Conservation (phyloP, 2,113 vertebrate genomes). For the Aegotheles bennettii region DNA sequence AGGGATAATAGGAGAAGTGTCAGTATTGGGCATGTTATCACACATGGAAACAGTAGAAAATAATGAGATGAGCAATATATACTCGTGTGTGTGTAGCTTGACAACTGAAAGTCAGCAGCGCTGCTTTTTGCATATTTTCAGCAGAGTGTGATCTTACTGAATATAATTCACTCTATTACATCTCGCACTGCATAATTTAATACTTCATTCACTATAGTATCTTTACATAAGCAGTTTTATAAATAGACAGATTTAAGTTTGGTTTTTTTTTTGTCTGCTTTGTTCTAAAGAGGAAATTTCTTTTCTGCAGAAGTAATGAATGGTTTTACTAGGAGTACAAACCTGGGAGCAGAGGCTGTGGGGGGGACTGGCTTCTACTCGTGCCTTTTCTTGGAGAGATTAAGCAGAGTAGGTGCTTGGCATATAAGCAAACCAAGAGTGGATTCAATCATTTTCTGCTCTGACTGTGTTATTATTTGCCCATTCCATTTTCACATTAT, state of each 20-base stretch:
- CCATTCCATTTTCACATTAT: neutral
- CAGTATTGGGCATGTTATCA: conserved; percentile 51
- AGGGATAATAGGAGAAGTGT: conserved; percentile 58
- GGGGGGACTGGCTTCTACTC: neutral
- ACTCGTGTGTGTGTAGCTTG: neutral
- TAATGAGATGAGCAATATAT: conserved; percentile 48
- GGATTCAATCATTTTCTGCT: conserved; percentile 9
- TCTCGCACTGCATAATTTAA: conserved; percentile 59
- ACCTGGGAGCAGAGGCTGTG: neutral
- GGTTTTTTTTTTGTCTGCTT: neutral
- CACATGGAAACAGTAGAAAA: conserved; percentile 40
- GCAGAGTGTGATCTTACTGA: conserved; percentile 53
- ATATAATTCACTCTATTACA: conserved; percentile 58
- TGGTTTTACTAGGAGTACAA: neutral
- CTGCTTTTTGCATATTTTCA: conserved; percentile 44
- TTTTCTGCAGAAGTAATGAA: neutral
- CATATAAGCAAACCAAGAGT: neutral
- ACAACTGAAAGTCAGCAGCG: conserved; percentile 12
- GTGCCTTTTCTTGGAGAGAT: neutral
- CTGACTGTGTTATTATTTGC: neutral
- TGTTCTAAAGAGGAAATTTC: neutral
- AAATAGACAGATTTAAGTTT: conserved; percentile 21
- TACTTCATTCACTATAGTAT: conserved; percentile 49
- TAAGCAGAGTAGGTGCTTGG: neutral
- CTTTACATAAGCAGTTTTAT: conserved; percentile 59